phyloP scores from a whole-genome alignment of 2,888 invertebrate genomes.

The Bembecia ichneumoniformis region DNA sequence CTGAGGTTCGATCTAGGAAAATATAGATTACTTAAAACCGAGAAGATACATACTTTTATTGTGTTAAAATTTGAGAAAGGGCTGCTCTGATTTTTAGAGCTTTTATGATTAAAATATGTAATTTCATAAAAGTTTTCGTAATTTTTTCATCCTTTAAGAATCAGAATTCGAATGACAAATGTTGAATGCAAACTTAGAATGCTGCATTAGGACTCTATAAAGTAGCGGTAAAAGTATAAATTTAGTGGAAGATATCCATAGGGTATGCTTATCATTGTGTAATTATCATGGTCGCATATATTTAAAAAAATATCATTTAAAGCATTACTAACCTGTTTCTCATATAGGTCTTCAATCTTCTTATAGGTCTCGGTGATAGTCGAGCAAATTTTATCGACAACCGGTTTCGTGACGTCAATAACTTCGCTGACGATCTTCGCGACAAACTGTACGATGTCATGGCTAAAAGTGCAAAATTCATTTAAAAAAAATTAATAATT shows the following conservation, averaged over 20 bases:
- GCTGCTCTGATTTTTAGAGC: no score
- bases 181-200: not conserved
- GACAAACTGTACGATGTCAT: conserved; percentile 35
- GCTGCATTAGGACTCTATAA: not conserved
- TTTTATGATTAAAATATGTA: no score
- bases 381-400: conserved; percentile 34
- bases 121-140: no score
- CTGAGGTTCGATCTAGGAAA: conserved; percentile 43
- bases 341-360: conserved; percentile 39
- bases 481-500: no score
- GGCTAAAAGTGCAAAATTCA: conserved; percentile 20
- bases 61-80: no score
- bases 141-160: no score
- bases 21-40: not conserved
- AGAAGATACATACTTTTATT: no score
- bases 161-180: no score
- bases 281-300: not conserved
- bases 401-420: conserved; percentile 31
- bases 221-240: not conserved
- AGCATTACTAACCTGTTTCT: conserved; percentile 33
- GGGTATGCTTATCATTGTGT: not conserved
- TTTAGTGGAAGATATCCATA: not conserved
- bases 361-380: conserved; percentile 26
- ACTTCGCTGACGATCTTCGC: conserved; percentile 45
- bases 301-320: not conserved